Base-by-base conservation (phyloP, 1,140 invertebrate species). In the Gonioctena quinquepunctata region DNA sequence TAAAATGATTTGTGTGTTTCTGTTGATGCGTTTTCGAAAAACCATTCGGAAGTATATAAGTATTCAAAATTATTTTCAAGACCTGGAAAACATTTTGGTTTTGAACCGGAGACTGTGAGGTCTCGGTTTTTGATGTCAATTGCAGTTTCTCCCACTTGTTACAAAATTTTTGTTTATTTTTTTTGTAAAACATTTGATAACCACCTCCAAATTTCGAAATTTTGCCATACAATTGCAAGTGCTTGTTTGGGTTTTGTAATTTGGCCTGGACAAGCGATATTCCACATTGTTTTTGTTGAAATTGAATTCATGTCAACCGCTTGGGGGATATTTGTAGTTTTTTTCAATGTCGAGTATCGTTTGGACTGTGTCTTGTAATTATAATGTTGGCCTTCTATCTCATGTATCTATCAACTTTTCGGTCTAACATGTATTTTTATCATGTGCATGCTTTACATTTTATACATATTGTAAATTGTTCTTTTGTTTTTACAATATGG, bases 361-460 rank as follows among this genome's bases (percentile, higher is more conserved):
- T 76, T 70, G 73, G 74, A 72, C 75, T 52, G 63, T 60, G 61
- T 74, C 23, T 71, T 63, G 60, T 75, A 68, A 27, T 76, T 75
- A 73, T 71, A 80, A 73, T 80, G 79, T 81, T 82, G 80, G 81
- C 81, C 81, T 82, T 82, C 81, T 81, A 81, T 81, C 77, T 81
- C 77, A 82, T 73, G 70, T 74, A 72, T 70, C 56, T 70, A 77
- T 75, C 68, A 73, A 75, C 70, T 77, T 70, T 68, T 71, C 69
- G 79, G 77, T 79, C 77, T 80, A 80, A 79, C 78, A 79, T 73
- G 70, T 76, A 75, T 74, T 71, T 73, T 73, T 74, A 42, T 42
- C 72, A 79, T 78, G 77, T 80, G 79, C 79, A 80, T 80, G 79
- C 79, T 77, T 76, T 64, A 48, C 18, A 64, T 42, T 66, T 18